Conservation (phyloP, 2,797 vertebrate genomes). For the Cirrhinus molitorella region DNA sequence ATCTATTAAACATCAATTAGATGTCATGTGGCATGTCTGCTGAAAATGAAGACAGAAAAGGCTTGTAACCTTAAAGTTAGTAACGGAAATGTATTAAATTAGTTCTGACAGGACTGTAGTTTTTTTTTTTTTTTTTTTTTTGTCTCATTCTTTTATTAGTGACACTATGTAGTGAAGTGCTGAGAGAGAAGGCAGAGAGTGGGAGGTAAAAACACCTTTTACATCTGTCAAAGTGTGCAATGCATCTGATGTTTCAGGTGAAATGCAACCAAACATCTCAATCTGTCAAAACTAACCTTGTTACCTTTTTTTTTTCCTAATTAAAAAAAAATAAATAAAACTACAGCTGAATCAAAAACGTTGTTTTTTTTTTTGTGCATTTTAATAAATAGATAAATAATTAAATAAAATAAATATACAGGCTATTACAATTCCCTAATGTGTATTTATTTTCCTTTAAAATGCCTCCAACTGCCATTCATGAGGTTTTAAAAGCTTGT, state of each 20-base stretch:
- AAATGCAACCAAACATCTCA: constrained; percentile 27
- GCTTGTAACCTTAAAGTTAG: constrained; percentile 9
- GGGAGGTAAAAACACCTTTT: constrained; percentile 25
- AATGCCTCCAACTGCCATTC: neutral
- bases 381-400: neutral
- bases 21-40: neutral
- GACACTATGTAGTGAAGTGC: neutral
- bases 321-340: constrained; percentile 17
- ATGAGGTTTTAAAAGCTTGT: neutral
- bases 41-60: neutral
- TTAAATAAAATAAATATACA: neutral
- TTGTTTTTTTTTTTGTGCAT: neutral
- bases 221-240: constrained; percentile 38
- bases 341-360: constrained; percentile 16
- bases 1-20: constrained; percentile 10
- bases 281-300: constrained; percentile 39
- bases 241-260: constrained; percentile 35
- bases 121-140: too few species aligned
- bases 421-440: neutral
- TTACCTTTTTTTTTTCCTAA: neutral
- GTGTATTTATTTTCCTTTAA: neutral
- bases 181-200: constrained; percentile 9
- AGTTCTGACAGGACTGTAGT: constrained; percentile 5
- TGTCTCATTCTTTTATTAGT: neutral
- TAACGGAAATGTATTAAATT: constrained; percentile 20